Conservation (phyloP, 2,113 vertebrate species). For the Podarcis cretensis region DNA sequence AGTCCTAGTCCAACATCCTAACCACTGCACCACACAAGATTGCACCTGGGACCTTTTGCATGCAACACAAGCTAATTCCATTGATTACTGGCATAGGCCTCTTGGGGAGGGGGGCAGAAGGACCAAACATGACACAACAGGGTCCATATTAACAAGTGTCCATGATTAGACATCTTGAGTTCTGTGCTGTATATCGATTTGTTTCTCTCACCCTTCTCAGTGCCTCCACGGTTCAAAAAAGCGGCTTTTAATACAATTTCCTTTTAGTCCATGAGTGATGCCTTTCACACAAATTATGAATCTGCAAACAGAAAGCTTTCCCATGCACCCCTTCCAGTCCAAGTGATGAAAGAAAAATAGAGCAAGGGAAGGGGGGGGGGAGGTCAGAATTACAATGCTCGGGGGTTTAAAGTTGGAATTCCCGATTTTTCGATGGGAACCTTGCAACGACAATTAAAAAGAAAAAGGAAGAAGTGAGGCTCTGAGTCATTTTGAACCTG, state of each 20-base stretch:
- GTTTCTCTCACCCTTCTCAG: fast-evolving
- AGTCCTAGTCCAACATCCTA: too few species aligned
- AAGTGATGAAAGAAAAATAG: neutral
- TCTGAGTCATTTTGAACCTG: neutral
- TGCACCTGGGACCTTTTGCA: neutral
- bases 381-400: constrained; percentile 11
- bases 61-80: neutral
- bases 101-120: too few species aligned
- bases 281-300: neutral
- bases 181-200: neutral
- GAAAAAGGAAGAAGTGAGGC: neutral
- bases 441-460: neutral
- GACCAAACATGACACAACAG: too few species aligned
- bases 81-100: neutral
- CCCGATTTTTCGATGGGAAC: constrained; percentile 27
- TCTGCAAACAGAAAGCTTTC: neutral
- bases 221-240: neutral
- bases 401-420: neutral
- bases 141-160: neutral
- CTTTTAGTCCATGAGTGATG: neutral
- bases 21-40: too few species aligned
- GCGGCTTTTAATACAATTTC: neutral
- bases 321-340: neutral
- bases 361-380: neutral
- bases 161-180: neutral